Evolutionary conservation across 2,113 vertebrate species (phyloP).

Genomic region (Thymallus thymallus): DNA sequence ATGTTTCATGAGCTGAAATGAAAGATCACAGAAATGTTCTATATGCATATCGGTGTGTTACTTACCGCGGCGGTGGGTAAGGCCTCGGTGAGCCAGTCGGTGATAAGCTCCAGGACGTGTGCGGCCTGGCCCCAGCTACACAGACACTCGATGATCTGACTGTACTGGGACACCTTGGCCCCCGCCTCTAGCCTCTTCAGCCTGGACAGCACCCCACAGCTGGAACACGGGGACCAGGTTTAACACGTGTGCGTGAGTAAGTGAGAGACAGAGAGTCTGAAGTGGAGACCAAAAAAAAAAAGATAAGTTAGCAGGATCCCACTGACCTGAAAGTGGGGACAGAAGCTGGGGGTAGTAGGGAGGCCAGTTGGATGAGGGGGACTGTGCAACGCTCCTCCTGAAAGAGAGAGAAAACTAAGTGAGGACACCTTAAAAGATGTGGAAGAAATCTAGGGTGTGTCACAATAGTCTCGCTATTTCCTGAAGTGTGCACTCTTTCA

Average conservation of each 20-base stretch:
- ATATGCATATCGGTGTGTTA: too few relatives aligned
- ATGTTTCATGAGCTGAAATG: too few relatives aligned
- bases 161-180: constrained; percentile 68
- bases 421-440: neutral
- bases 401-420: constrained; percentile 12
- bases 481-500: too few relatives aligned
- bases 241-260: too few relatives aligned
- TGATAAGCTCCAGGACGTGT: constrained; percentile 80
- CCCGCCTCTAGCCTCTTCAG: constrained; percentile 76
- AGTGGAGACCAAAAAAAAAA: neutral
- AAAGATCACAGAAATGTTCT: too few relatives aligned
- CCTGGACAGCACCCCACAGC: constrained; percentile 84
- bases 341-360: constrained; percentile 81
- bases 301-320: neutral
- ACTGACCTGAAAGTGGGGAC: constrained; percentile 88
- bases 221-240: constrained; percentile 51
- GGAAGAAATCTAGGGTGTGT: neutral
- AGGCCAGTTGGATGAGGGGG: constrained; percentile 84
- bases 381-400: constrained; percentile 83
- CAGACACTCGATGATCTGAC: constrained; percentile 84
- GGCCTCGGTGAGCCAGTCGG: constrained; percentile 79
- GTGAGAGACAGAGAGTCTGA: neutral
- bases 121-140: constrained; percentile 87
- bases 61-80: constrained; percentile 70
- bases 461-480: too few relatives aligned